Base-by-base conservation (phyloP, 2,888 invertebrate species). In the Andrena bucephala region DNA sequence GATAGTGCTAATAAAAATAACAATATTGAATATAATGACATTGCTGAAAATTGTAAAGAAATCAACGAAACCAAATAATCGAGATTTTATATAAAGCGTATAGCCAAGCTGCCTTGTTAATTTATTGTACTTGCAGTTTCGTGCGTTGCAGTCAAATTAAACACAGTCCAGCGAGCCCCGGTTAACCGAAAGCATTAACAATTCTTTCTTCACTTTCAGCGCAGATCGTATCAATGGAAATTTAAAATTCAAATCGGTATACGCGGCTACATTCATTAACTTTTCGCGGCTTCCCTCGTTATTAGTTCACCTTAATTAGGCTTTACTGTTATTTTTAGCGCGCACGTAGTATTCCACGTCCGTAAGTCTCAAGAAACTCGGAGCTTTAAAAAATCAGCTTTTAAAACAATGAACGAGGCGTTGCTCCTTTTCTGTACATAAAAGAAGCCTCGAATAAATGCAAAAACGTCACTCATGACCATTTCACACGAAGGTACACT, bases 231-330 rank as follows among this genome's bases (percentile, higher is more conserved):
- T 79, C 79, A 16, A 77, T 70, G 33, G 31, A 59, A 57, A 79
- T 79, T 77, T 79, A 31, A 77, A 79, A 77, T 77, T 77, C 70
- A 70, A 79, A 79, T 76, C n/a, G 36, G 42, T 54, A 31, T 52
- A 31, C 36, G n/a, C 20, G 57, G 65, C 42, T 57, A 20, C 36
- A 67, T 76, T 79, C 70, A 52, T 79, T 79, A 79, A 70, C 42
- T 59, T 79, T 79, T 65, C 69, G 20, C 77, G 24, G 65, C 70
- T 65, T 70, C 77, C 48, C 36, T 29, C 57, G 65, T 70, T 79
- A 70, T 79, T 77, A 71, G 79, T 77, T 77, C 77, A 29, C 65
- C 8, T 65, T 78, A 78, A 81, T 81, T 81, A 81, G 48, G 54
- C 62, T 69, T 69, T 77, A 67, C 42, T 33, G 62, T 78, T 72